Conservation (phyloP, 2,797 vertebrate species). For the Oryzias sinensis region DNA sequence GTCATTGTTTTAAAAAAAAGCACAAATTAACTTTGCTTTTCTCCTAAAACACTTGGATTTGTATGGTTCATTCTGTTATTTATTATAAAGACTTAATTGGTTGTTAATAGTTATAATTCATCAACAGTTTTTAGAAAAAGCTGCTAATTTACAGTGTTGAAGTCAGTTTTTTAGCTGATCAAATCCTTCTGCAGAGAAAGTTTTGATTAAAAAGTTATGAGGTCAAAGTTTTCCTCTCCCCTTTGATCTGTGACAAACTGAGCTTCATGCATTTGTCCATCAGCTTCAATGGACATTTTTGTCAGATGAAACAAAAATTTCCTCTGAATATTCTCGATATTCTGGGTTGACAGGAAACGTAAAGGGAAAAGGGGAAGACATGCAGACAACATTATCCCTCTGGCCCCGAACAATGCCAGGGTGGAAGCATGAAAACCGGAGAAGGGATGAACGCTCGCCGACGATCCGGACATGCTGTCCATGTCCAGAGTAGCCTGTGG, state of each 20-base stretch:
- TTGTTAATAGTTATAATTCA: no score
- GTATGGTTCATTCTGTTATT: no score
- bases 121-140: no score
- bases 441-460: not conserved
- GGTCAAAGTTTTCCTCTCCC: no score
- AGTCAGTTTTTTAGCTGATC: no score
- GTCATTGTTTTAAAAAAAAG: no score
- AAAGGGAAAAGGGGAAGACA: not conserved
- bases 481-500: constrained; percentile 9
- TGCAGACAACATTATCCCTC: not conserved
- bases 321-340: not conserved
- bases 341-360: not conserved
- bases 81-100: no score
- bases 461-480: constrained; percentile 21
- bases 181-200: not conserved
- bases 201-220: not conserved
- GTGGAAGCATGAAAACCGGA: not conserved
- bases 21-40: no score
- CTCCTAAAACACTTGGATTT: no score
- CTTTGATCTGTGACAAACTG: not conserved
- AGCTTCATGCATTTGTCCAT: not conserved
- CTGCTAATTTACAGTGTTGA: no score
- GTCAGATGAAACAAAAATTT: not conserved
- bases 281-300: not conserved
- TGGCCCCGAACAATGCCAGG: not conserved